Evolutionary conservation across 1,140 invertebrate genomes (phyloP).

Genomic region (Papilio dardanus): DNA sequence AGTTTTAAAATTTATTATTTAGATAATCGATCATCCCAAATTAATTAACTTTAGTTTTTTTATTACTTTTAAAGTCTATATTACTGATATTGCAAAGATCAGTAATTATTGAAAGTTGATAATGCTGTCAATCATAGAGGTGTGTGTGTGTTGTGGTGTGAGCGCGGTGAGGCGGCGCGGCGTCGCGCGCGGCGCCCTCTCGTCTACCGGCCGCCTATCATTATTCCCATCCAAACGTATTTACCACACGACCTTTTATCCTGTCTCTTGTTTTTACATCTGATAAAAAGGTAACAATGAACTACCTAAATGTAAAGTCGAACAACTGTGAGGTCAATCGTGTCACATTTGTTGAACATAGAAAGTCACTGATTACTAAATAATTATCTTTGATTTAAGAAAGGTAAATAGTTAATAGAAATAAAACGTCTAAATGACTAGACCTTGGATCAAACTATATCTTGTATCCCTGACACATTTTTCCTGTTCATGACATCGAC

Average conservation of each 20-base stretch:
- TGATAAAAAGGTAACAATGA: conserved; percentile 30
- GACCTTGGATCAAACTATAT: conserved; percentile 45
- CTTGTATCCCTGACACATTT: conserved; percentile 65
- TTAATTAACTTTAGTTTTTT: too few species aligned
- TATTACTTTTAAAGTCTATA: not conserved
- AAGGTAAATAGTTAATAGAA: not conserved
- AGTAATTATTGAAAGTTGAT: not conserved
- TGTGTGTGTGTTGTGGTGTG: conserved; percentile 60
- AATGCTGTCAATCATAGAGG: conserved; percentile 42
- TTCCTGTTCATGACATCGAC: conserved; percentile 58
- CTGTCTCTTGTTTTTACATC: conserved; percentile 41
- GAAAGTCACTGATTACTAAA: not conserved
- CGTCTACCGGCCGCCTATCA: conserved; percentile 74
- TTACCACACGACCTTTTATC: conserved; percentile 61
- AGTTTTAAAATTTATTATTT: not conserved
- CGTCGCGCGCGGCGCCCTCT: conserved; percentile 71
- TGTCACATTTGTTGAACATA: not conserved
- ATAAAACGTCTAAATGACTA: not conserved
- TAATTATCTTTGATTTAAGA: not conserved
- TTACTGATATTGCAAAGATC: not conserved
- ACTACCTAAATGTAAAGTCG: conserved; percentile 22
- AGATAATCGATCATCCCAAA: too few species aligned
- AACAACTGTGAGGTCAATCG: conserved; percentile 4
- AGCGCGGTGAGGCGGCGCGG: conserved; percentile 65
- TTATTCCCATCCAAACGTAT: conserved; percentile 68